A percentile compares a stretch with the other conserved stretches of the same genome.
Conservation (phyloP, 2,888 invertebrate genomes). For the Conomelus anceps region DNA sequence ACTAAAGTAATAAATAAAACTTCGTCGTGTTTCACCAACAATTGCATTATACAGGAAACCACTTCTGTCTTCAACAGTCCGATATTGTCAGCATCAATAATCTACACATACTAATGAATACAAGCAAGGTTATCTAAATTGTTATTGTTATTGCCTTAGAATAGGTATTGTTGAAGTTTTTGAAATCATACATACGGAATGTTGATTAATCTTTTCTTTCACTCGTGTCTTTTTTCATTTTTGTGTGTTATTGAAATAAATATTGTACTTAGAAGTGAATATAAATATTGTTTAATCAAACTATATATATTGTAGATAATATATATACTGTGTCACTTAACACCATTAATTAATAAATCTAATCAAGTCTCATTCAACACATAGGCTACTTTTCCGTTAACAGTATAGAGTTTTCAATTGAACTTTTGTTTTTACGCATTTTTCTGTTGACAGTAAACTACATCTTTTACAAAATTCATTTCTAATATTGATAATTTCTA, state of each 20-base stretch:
- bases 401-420: not conserved
- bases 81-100: not conserved
- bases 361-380: slow-evolving; percentile 16
- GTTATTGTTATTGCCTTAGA: slow-evolving; percentile 29
- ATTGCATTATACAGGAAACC: not conserved
- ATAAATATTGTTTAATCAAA: slow-evolving; percentile 24
- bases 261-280: slow-evolving; percentile 25
- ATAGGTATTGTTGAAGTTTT: slow-evolving; percentile 28
- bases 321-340: slow-evolving; percentile 27
- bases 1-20: not conserved
- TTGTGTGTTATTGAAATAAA: slow-evolving; percentile 19
- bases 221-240: slow-evolving; percentile 26
- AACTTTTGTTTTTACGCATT: not conserved
- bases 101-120: slow-evolving; percentile 8
- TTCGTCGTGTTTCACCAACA: not conserved
- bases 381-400: not conserved
- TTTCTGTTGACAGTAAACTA: not conserved
- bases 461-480: not conserved
- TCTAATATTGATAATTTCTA: not conserved
- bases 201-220: slow-evolving; percentile 23
- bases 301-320: slow-evolving; percentile 25
- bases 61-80: not conserved
- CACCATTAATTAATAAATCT: slow-evolving; percentile 25
- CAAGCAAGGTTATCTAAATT: slow-evolving; percentile 27
- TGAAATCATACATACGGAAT: slow-evolving; percentile 28